Evolutionary conservation across 2,797 vertebrate species (phyloP), one percentile per base, ranked within the genome.

Genomic region (Crocidura indochinensis): DNA sequence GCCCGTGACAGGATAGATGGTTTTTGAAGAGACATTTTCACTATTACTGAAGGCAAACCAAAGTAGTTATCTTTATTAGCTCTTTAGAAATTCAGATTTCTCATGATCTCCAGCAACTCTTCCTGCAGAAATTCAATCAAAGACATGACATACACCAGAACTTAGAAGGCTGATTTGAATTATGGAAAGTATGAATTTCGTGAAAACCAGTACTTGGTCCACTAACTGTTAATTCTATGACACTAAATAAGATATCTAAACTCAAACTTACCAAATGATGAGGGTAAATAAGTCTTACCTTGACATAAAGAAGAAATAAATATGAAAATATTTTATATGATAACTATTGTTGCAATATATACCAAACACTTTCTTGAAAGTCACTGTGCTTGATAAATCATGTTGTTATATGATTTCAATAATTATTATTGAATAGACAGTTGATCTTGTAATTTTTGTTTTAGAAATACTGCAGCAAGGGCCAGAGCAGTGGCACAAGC

Each of bases 391-490:
- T 87, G 19, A 26, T 17, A 62, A 27, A 49, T 76, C 44, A 67
- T 10, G 68, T 1, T 64, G 74, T 53, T 12, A 53, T 60, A 60
- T 60, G 6, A 15, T 60, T 60, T 60, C 17, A 60, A 60, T 60
- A 60, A 6, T 60, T 20, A 60, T 60, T 60, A 60, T 64, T 78
- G 75, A 74, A 56, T n/a, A 92, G 9, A 79, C 9, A 79, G 51
- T 27, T 47, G 31, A 29, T 51, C 27, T n/a, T 20, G 47, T 84
- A 67, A 91, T 2, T 10, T 2, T 9, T 24, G 86, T 71, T 90
- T 91, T 26, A 87, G 20, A 60, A 91, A 90, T 49, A 12, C 14
- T 71, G 6, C 85, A 90, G 68, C 60, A 19, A 12, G 84, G 46
- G 38, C 38, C 38, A 38, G 38, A 38, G 38, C 38, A 5, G 38